Percentiles rank a stretch among this genome's conserved stretches.
Conservation (phyloP, 1,140 invertebrate species). For the Saxidomus purpurata region DNA sequence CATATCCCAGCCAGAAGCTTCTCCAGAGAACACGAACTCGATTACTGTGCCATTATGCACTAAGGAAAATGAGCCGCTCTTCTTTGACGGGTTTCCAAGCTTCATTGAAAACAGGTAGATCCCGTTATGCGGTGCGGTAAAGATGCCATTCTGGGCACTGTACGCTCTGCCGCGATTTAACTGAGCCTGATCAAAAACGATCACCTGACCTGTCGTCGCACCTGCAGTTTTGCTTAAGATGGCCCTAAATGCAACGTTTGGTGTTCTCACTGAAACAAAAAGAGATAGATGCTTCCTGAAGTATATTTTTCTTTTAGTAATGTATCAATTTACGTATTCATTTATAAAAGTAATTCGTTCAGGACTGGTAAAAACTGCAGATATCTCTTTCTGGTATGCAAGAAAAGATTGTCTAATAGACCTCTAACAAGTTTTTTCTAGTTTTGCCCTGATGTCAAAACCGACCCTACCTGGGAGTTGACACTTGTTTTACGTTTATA, state of each 20-base stretch:
- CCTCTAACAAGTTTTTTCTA: no score
- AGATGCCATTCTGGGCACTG: background rate
- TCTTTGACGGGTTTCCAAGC: background rate
- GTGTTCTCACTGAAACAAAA: background rate
- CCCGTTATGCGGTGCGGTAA: constrained; percentile 22
- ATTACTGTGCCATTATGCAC: background rate
- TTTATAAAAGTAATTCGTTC: no score
- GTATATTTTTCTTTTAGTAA: no score
- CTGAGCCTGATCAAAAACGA: constrained; percentile 7
- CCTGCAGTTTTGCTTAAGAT: background rate
- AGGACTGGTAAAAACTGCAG: no score
- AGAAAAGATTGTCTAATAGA: no score
- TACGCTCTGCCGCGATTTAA: constrained; percentile 32
- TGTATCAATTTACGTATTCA: no score
- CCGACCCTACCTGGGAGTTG: no score
- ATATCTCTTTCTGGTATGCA: no score
- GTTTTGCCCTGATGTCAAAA: no score
- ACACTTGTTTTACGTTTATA: no score
- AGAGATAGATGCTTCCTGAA: no score
- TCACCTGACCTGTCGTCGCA: background rate
- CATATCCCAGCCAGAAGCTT: constrained; percentile 9
- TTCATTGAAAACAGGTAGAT: constrained; percentile 29
- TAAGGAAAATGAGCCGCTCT: background rate
- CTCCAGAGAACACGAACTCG: background rate
- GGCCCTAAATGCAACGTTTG: background rate